Evolutionary conservation across 1,140 invertebrate species (phyloP).

Genomic region (Musca domestica): DNA sequence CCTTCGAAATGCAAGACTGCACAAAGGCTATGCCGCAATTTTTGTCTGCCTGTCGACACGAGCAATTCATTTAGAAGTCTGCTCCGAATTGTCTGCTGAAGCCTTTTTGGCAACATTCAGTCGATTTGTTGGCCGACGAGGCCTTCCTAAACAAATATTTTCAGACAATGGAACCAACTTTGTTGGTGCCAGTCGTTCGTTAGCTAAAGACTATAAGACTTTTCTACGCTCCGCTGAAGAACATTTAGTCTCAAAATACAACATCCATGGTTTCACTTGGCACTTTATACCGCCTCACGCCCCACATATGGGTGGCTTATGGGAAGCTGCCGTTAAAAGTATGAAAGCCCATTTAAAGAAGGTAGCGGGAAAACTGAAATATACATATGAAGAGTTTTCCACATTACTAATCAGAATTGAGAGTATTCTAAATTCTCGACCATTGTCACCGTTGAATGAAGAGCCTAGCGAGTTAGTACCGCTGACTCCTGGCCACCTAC

Average conservation of each 20-base stretch:
- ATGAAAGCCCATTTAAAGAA: background rate
- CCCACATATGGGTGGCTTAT: too few species aligned
- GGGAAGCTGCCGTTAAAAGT: too few species aligned
- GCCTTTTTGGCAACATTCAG: background rate
- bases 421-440: background rate
- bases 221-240: too few species aligned
- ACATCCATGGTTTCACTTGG: too few species aligned
- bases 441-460: slow-evolving; percentile 1
- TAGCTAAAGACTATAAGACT: too few species aligned
- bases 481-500: too few species aligned
- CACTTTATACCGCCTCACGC: too few species aligned
- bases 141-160: background rate
- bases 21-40: background rate
- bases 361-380: background rate
- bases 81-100: background rate
- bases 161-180: slow-evolving; percentile 15
- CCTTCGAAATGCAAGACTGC: background rate
- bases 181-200: background rate
- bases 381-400: slow-evolving; percentile 13
- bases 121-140: too few species aligned
- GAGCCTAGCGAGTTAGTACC: too few species aligned
- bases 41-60: slow-evolving; percentile 1
- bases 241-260: too few species aligned
- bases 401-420: slow-evolving; percentile 8
- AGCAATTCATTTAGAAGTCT: background rate